Evolutionary conservation across 2,888 invertebrate genomes (phyloP).

Genomic region (Clivina fossor): DNA sequence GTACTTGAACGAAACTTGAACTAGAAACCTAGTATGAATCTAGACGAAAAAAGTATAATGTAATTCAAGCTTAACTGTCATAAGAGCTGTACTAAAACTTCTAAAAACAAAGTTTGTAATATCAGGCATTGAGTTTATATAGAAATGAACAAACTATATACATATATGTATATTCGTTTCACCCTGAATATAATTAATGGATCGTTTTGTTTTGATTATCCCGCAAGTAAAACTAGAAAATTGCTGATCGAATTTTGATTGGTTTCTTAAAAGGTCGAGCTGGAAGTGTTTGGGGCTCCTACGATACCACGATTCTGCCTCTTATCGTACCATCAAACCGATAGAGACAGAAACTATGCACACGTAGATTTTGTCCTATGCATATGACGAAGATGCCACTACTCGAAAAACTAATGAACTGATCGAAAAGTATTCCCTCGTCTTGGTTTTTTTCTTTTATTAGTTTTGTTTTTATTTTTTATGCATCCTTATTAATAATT

Average conservation of each 20-base stretch:
- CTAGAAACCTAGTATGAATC: no score
- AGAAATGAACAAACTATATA: no score
- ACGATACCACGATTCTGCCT: no score
- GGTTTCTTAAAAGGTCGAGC: slow-evolving; percentile 41
- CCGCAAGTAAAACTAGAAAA: slow-evolving; percentile 51
- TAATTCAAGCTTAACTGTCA: no score
- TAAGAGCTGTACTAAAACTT: no score
- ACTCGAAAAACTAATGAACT: slow-evolving; percentile 42
- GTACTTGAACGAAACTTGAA: no score
- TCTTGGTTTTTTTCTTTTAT: no score
- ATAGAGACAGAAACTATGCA: slow-evolving; percentile 9
- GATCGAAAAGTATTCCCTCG: slow-evolving; percentile 46
- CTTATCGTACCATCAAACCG: slow-evolving; percentile 32
- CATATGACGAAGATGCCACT: slow-evolving; percentile 7
- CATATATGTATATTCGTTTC: no score
- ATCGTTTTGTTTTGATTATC: slow-evolving; percentile 52
- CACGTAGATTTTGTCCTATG: neutral
- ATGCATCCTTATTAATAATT: slow-evolving; percentile 48
- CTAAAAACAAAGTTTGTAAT: no score
- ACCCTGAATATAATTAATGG: slow-evolving; percentile 49
- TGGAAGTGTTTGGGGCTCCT: no score
- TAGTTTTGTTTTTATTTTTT: slow-evolving; percentile 47
- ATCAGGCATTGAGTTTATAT: no score
- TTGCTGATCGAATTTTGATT: slow-evolving; percentile 51
- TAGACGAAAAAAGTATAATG: no score